These are phyloP conservation scores for Peromyscus polionotus DNA, from an alignment of 2,113 vertebrate species.

Conservation along the genomic window DNA sequence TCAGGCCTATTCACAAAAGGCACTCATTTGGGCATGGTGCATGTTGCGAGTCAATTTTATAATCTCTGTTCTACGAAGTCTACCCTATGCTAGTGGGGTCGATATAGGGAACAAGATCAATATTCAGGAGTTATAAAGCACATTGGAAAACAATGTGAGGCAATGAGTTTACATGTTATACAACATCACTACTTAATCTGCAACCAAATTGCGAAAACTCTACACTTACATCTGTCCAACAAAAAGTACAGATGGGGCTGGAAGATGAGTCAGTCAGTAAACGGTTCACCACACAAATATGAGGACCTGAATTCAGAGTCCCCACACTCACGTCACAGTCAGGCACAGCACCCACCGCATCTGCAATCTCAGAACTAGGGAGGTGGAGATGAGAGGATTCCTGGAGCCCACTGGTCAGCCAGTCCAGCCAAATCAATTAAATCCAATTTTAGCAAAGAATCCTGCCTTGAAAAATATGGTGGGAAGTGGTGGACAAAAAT, in stretches of 20 bases:
- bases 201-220: conserved; percentile 10
- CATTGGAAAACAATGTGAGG: neutral
- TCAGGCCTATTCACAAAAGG: neutral
- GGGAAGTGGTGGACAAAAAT: neutral
- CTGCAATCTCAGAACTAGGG: neutral
- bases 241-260: neutral
- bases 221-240: neutral
- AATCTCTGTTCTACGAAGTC: neutral
- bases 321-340: neutral
- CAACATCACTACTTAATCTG: neutral
- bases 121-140: neutral
- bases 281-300: neutral
- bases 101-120: conserved; percentile 2
- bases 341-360: neutral
- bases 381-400: neutral
- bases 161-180: neutral
- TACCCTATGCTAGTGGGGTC: neutral
- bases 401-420: neutral
- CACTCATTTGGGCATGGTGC: neutral
- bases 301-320: neutral
- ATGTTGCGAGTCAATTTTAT: neutral
- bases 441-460: neutral
- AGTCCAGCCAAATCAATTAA: neutral
- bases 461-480: neutral
- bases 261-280: neutral